Conservation (phyloP, 2,797 vertebrate species). For the Iguana delicatissima region DNA sequence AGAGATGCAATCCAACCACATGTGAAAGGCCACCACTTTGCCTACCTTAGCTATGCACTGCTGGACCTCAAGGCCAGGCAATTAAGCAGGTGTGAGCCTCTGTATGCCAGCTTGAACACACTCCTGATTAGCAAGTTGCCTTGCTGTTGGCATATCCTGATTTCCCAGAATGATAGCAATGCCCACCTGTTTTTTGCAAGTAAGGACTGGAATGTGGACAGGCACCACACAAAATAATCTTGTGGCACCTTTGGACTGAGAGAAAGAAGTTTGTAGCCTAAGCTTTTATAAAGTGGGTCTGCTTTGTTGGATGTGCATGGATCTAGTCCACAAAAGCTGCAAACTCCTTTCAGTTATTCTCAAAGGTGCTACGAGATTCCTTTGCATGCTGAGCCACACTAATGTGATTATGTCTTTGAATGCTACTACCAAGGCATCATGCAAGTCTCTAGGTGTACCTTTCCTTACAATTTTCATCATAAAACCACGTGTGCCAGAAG, state of each 20-base stretch:
- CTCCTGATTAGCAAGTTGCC: neutral
- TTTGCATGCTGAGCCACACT: too few species aligned
- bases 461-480: neutral
- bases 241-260: too few species aligned
- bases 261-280: too few species aligned
- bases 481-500: too few species aligned
- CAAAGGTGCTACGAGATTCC: too few species aligned
- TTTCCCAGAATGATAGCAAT: constrained; percentile 6
- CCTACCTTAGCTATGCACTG: neutral
- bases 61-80: neutral
- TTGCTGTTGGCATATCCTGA: neutral
- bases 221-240: too few species aligned
- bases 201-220: neutral
- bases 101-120: neutral
- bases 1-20: neutral
- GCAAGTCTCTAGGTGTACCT: neutral
- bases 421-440: too few species aligned
- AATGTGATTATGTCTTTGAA: too few species aligned
- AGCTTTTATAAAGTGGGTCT: too few species aligned
- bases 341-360: too few species aligned
- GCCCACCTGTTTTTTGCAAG: neutral
- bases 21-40: neutral
- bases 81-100: neutral
- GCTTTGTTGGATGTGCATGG: too few species aligned
- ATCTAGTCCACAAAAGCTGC: too few species aligned